These are phyloP conservation scores for Myathropa florea DNA, from an alignment of 2,888 invertebrate species.

Conservation along the genomic window DNA sequence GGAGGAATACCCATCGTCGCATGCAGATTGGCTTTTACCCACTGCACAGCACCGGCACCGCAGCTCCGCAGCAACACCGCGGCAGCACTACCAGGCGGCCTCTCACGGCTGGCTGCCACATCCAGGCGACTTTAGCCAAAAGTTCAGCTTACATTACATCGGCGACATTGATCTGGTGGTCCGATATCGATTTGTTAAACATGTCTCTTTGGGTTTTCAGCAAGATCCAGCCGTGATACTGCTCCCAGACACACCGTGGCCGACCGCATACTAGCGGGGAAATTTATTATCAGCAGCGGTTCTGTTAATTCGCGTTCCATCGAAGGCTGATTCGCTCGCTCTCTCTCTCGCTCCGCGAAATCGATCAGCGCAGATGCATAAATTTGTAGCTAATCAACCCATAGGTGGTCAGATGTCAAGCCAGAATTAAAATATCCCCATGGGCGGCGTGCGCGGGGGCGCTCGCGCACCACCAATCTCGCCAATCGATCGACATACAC, in stretches of 20 bases:
- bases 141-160: conserved; percentile 67
- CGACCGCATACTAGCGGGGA: neutral
- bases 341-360: conserved; percentile 21
- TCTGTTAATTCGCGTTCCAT: too few relatives aligned
- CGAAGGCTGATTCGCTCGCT: too few relatives aligned
- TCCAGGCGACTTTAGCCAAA: conserved; percentile 51
- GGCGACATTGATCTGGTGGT: conserved; percentile 73
- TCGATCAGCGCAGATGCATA: conserved; percentile 71
- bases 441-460: conserved; percentile 39
- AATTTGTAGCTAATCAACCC: conserved; percentile 71
- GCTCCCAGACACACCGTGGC: neutral
- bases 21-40: conserved; percentile 53
- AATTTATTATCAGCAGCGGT: conserved; percentile 68
- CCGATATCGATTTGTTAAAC: conserved; percentile 74
- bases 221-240: conserved; percentile 63
- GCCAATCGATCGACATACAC: conserved; percentile 65
- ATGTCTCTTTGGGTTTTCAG: conserved; percentile 71
- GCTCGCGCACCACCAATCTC: conserved; percentile 50
- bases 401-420: conserved; percentile 71
- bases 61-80: conserved; percentile 5
- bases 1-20: conserved; percentile 57
- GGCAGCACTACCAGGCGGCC: neutral
- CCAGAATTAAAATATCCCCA: conserved; percentile 69
- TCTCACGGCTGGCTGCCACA: neutral
- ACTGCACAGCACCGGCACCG: neutral